Evolutionary conservation across 2,888 invertebrate genomes (phyloP).

Genomic region (Blomia tropicalis): DNA sequence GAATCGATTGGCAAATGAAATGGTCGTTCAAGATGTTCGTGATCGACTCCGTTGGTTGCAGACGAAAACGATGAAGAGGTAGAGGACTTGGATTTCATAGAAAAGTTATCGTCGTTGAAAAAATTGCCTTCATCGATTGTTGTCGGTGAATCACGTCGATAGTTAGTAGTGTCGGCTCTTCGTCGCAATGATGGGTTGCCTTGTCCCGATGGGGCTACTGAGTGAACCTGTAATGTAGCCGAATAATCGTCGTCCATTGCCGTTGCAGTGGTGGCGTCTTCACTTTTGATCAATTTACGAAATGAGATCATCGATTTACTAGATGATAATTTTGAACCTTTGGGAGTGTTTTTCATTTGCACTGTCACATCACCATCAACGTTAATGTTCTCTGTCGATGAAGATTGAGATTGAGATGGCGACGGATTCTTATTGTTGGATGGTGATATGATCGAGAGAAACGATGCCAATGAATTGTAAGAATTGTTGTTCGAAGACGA

Average conservation of each 20-base stretch:
- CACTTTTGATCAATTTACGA: not conserved
- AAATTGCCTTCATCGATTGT: not conserved
- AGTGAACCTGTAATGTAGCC: too few relatives aligned
- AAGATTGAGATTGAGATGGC: not conserved
- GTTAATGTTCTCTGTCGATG: not conserved
- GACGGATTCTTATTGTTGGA: not conserved
- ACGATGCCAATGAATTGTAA: not conserved
- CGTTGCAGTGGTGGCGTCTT: not conserved
- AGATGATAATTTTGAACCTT: not conserved
- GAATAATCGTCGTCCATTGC: not conserved
- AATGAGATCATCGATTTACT: constrained; percentile 15
- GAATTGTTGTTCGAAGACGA: not conserved
- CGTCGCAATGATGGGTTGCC: constrained; percentile 3
- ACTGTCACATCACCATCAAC: not conserved
- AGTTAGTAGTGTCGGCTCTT: not conserved
- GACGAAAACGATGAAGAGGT: constrained; percentile 1
- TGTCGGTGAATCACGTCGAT: not conserved
- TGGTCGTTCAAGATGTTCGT: too few relatives aligned
- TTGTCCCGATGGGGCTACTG: not conserved
- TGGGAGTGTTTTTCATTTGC: not conserved
- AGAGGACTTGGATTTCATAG: constrained; percentile 1
- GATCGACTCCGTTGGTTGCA: too few relatives aligned
- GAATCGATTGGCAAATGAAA: not conserved
- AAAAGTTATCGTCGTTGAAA: not conserved
- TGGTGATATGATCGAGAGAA: not conserved